A percentile compares a stretch with the other conserved stretches of the same genome.
Evolutionary conservation across 2,888 invertebrate species (phyloP).

Genomic region (Toxonevra muliebris): DNA sequence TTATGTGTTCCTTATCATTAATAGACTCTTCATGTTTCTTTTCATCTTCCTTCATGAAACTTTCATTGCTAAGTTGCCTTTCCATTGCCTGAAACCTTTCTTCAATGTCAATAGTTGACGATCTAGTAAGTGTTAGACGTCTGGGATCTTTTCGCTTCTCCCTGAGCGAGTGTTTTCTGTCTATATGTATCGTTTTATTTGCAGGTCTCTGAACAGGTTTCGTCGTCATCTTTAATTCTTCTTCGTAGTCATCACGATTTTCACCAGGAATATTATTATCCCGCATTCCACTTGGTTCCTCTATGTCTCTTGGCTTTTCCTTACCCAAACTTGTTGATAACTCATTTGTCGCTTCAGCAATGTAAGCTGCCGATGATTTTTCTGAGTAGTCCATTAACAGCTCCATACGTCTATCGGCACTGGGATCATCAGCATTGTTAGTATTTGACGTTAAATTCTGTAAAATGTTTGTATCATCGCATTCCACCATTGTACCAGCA

Average conservation of each 20-base stretch:
- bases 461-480: neutral
- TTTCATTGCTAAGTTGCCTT: constrained; percentile 48
- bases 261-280: constrained; percentile 53
- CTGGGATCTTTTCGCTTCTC: constrained; percentile 53
- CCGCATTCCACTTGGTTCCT: constrained; percentile 13
- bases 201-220: too few species aligned
- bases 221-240: constrained; percentile 34
- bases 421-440: neutral
- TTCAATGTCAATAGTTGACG: constrained; percentile 55
- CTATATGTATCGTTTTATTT: constrained; percentile 39
- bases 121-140: constrained; percentile 52
- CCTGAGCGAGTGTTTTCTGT: constrained; percentile 20
- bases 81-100: constrained; percentile 52
- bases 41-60: constrained; percentile 17
- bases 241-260: constrained; percentile 46
- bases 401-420: constrained; percentile 43
- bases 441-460: neutral
- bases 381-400: constrained; percentile 47
- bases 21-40: neutral
- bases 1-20: constrained; percentile 26
- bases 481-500: neutral
- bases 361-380: constrained; percentile 47
- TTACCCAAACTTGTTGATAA: constrained; percentile 36
- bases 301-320: constrained; percentile 7
- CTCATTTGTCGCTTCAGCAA: constrained; percentile 48